Base-by-base conservation (phyloP, 2,888 invertebrate species). In the Rhogogaster chlorosoma region DNA sequence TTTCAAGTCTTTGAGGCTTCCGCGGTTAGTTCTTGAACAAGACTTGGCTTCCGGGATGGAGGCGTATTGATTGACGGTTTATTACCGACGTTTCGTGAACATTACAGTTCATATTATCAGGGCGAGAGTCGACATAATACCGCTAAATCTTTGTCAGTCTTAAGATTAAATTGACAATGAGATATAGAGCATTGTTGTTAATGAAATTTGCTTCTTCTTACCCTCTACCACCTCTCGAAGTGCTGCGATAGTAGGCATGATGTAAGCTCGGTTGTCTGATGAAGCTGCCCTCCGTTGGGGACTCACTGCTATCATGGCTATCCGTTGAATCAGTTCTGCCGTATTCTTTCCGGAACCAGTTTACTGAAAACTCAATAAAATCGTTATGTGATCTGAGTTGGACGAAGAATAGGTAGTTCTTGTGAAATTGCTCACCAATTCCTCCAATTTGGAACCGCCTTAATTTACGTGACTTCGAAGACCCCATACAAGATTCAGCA, bases 371-470 rank as follows among this genome's bases (percentile, higher is more conserved):
- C n/a, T 61, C 22, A 57, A 80, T 61, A n/a, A 22, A 10, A 61
- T 22, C 15, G 42, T 78, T 38, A 9, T 2, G n/a, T 22, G 45
- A 32, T 67, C 18, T 67, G 26, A 83, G n/a, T 29, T 29, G n/a
- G 2, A 80, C 61, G 29, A 26, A 32, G 7, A n/a, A 80, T 53
- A 36, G 1, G 32, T n/a, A 32, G 67, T 2, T 42, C n/a, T 64
- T 22, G 45, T 32, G 7, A 15, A 92, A 45, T 38, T n/a, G 87
- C 91, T 93, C 92, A 96, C 96, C 96, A 87, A 97, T 95, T 45
- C 97, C 97, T 87, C 97, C 97, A 89, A 98, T 94, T 89, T 95
- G 95, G 84, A 96, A 95, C 86, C 95, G 94, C 78, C 94, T 94
- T 0, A 95, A 93, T 91, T 95, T 96, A 53, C 92, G 89, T 29